Evolutionary conservation across 2,797 vertebrate species (phyloP).

Genomic region (Aselliscus stoliczkanus): DNA sequence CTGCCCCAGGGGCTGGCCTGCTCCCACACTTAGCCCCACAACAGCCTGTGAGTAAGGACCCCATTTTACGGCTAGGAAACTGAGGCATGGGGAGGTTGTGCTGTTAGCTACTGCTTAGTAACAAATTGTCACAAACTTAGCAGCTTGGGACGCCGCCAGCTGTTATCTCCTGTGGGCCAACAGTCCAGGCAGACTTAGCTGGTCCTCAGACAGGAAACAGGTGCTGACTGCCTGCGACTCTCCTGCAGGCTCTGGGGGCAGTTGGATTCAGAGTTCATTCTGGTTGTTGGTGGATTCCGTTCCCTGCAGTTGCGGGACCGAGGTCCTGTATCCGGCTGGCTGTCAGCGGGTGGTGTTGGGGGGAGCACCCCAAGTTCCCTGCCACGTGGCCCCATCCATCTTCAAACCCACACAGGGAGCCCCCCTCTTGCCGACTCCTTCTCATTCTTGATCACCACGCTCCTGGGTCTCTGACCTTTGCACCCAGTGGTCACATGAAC

Average conservation of each 20-base stretch:
- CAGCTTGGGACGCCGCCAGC: too few species aligned
- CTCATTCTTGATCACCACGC: too few species aligned
- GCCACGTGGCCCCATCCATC: background rate
- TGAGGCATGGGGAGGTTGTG: background rate
- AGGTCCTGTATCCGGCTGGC: background rate
- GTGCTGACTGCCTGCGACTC: fast-evolving
- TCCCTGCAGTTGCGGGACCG: background rate
- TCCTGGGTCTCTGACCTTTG: background rate
- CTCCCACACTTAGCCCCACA: background rate
- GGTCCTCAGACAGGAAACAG: background rate
- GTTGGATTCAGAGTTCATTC: fast-evolving
- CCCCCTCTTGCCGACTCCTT: background rate
- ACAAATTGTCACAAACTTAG: background rate
- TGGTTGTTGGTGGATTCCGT: background rate
- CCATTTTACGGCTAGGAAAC: background rate
- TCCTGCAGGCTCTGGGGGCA: background rate
- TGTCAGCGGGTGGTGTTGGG: fast-evolving
- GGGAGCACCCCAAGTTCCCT: background rate
- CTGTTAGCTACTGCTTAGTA: background rate
- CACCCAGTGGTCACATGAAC: background rate
- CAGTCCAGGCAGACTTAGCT: background rate
- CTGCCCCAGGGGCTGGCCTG: background rate
- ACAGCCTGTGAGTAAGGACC: too few species aligned
- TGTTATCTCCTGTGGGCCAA: background rate
- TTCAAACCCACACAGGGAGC: background rate